Evolutionary conservation across 2,888 invertebrate species (phyloP), one percentile per base, ranked within the genome.

Genomic region (Macrosiphum euphorbiae): DNA sequence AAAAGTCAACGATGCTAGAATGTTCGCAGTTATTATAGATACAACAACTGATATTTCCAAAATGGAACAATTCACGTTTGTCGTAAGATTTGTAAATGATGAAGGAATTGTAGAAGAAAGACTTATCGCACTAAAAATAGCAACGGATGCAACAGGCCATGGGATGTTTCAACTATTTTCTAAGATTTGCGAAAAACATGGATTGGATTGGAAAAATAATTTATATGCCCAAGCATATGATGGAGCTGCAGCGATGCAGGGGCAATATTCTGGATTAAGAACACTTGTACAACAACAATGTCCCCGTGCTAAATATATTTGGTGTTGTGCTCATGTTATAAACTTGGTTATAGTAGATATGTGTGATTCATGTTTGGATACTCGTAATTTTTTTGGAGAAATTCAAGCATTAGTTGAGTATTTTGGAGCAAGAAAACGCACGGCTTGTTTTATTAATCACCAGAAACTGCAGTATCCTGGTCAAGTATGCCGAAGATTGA

Each of bases 181-280:
- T 35, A 50, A n/a, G 13, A 87, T 87, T 35, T 20, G 8, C 11
- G 50, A 50, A 16, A 87, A 87, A 24, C 5, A 87, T 87, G 50
- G n/a, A 50, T 20, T 87, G 1, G 50, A 87, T 35, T 87, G 50
- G 50, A 87, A 87, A 87, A 87, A 50, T 20, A 87, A 35, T 20
- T 55, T 88, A 91, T 95, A 90, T 95, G 95, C 44, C 47, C 95
- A 95, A 85, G 94, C 94, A 26, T 95, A 95, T 84, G 95, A 95
- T 86, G 95, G 95, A 92, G 95, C 95, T 20, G 92, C 94, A 20
- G 94, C 95, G 86, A 95, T 95, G 95, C 94, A 94, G 0, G 95
- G 95, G 16, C 90, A 44, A 44, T 95, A 95, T 86, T 92, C 90
- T 26, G 95, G 95, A n/a, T 94, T 95, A 94, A 95, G 95, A 92